These are phyloP conservation scores for Rhagologus leucostigma DNA, from an alignment of 2,113 vertebrate species.

Conservation along the genomic window DNA sequence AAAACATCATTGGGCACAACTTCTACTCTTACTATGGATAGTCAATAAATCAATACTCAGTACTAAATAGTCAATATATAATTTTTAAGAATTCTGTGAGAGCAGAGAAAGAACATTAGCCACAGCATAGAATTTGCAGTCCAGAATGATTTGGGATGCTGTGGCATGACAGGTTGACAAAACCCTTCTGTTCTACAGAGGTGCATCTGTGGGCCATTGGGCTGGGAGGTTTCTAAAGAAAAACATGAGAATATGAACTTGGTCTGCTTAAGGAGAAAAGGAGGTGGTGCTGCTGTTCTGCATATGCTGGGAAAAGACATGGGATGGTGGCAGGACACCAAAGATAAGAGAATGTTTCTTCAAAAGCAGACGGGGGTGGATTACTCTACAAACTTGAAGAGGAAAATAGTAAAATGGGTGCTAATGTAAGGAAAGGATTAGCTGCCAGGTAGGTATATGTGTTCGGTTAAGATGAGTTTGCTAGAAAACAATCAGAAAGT, in stretches of 20 bases:
- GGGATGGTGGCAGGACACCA: background rate
- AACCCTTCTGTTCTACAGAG: background rate
- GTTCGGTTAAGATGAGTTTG: background rate
- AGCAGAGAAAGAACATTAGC: background rate
- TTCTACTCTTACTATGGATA: background rate
- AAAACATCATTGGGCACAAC: background rate
- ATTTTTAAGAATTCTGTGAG: background rate
- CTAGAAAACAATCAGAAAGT: background rate
- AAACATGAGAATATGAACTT: background rate
- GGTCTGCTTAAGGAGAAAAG: background rate
- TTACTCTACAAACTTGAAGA: background rate
- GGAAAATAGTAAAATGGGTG: background rate
- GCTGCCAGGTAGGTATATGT: accelerated
- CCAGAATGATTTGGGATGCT: background rate
- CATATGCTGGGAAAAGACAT: background rate
- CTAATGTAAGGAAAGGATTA: background rate
- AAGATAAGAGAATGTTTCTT: background rate
- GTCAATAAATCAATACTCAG: background rate
- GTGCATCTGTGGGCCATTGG: background rate
- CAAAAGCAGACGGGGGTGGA: background rate
- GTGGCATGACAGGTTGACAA: background rate
- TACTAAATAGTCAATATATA: background rate
- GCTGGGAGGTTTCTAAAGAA: background rate
- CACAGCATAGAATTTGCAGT: background rate
- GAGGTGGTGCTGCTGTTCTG: background rate